Percentiles rank a stretch among this genome's conserved stretches.
Conservation (phyloP, 2,888 invertebrate species). For the Pharmacophagus antenor region DNA sequence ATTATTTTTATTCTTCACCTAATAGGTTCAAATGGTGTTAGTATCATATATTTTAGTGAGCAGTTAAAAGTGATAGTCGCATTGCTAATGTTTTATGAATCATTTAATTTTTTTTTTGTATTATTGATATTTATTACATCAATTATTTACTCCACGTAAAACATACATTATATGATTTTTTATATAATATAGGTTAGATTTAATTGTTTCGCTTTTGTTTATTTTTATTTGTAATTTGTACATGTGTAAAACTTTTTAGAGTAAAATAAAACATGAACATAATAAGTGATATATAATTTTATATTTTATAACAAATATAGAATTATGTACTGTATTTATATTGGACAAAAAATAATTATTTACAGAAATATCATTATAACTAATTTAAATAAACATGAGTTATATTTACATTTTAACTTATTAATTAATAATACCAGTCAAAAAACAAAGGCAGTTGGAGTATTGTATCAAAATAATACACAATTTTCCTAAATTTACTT, state of each 20-base stretch:
- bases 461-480: slow-evolving; percentile 37
- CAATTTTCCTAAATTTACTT: slow-evolving; percentile 31
- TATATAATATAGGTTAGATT: no score
- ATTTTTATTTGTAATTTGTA: slow-evolving; percentile 2
- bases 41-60: no score
- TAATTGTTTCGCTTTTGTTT: no score
- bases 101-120: no score
- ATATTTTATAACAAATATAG: slow-evolving; percentile 80
- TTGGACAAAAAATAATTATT: slow-evolving; percentile 61
- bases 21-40: no score
- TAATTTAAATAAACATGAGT: slow-evolving; percentile 56
- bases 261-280: slow-evolving; percentile 37
- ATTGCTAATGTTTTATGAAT: no score
- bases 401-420: slow-evolving; percentile 55
- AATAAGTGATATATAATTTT: slow-evolving; percentile 54
- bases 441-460: slow-evolving; percentile 68
- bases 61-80: no score
- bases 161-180: no score
- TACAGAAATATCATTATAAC: slow-evolving; percentile 66
- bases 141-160: no score
- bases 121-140: no score
- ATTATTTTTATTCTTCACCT: no score
- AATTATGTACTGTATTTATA: slow-evolving; percentile 58
- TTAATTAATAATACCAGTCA: slow-evolving; percentile 56
- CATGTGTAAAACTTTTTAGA: background rate